Evolutionary conservation across 2,888 invertebrate species (phyloP), one percentile per base, ranked within the genome.

Genomic region (Encarsia formosa): DNA sequence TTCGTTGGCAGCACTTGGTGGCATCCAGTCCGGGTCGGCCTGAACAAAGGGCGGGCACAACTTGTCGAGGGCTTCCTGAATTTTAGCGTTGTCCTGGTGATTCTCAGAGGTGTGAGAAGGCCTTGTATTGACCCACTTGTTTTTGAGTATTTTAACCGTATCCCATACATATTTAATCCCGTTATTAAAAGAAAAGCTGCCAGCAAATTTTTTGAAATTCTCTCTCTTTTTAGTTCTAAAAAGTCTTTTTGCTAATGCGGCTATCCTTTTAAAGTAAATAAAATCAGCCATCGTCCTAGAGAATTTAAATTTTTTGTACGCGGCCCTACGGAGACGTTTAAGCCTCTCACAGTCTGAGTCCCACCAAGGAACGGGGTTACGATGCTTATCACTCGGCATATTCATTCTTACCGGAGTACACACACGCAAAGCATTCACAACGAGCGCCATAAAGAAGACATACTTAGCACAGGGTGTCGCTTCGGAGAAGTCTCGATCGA

Each of bases 331-430:
- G n/a, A n/a, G n/a, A n/a, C n/a, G n/a, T n/a, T n/a, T n/a, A n/a
- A n/a, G n/a, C n/a, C n/a, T n/a, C n/a, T 43, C 26, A 20, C 54
- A 52, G 22, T 54, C 54, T 8, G 35, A 34, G 19, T 58, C 56
- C 56, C 58, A 56, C 49, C 53, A 56, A 26, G n/a, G 31, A 1
- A 57, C 50, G 23, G 54, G 54, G n/a, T 57, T 57, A 24, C 16
- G 26, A 23, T 29, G 43, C 15, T 3, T 22, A 29, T 8, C 5
- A 6, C n/a, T 32, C 5, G 3, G 6, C 6, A 19, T 11, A 40
- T 31, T 24, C 46, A 20, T 40, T 51, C 23, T 38, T 24, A 3
- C 4, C 6, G 18, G 46, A 6, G 16, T 34, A 13, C 8, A 5
- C 9, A 5, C 4, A 4, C 2, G 3, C 3, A 40, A n/a, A n/a